phyloP scores from a whole-genome alignment of 2,888 invertebrate genomes.

The Loripinus fragilis region DNA sequence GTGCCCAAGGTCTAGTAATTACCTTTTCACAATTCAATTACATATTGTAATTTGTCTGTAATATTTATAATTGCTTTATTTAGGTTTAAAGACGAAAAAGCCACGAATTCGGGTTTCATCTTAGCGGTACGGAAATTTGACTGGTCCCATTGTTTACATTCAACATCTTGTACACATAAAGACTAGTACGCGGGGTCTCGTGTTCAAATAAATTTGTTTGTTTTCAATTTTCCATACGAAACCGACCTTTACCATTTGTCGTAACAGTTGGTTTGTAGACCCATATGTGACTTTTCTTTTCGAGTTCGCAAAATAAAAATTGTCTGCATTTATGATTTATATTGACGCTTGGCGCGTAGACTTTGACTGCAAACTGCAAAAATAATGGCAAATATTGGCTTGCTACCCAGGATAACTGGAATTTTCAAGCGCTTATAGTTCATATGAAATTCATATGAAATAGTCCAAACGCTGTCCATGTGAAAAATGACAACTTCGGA shows the following conservation, averaged over 20 bases:
- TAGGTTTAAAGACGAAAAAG: constrained; percentile 11
- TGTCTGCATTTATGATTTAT: too few relatives aligned
- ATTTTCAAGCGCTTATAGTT: too few relatives aligned
- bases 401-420: too few relatives aligned
- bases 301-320: too few relatives aligned
- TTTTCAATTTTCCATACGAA: constrained; percentile 40
- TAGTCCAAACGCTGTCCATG: too few relatives aligned
- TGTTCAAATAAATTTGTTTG: constrained; percentile 34
- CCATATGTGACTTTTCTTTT: too few relatives aligned
- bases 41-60: constrained; percentile 39
- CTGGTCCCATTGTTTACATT: constrained; percentile 20
- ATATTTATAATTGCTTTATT: constrained; percentile 34
- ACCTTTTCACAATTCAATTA: constrained; percentile 28
- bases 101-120: constrained; percentile 13
- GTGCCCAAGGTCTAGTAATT: constrained; percentile 24
- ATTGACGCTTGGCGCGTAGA: too few relatives aligned
- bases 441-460: too few relatives aligned
- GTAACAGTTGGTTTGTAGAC: too few relatives aligned
- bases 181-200: background rate
- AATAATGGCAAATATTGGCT: too few relatives aligned
- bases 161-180: constrained; percentile 27
- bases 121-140: constrained; percentile 21
- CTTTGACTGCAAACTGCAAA: too few relatives aligned
- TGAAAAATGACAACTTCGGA: too few relatives aligned
- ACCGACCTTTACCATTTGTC: background rate